Evolutionary conservation across 2,888 invertebrate species (phyloP).

Genomic region (Nephrotoma appendiculata): DNA sequence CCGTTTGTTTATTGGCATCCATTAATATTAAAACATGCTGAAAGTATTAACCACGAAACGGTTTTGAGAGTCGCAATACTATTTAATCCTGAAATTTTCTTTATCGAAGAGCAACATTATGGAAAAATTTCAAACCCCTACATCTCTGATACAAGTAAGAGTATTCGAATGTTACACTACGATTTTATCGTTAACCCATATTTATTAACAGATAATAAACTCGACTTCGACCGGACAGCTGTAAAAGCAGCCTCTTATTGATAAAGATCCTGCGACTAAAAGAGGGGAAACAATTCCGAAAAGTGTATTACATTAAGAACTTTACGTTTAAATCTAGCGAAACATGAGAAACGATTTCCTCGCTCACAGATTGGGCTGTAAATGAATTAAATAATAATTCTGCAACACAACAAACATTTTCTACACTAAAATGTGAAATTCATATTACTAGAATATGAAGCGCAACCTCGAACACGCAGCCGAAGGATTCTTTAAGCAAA

Average conservation of each 20-base stretch:
- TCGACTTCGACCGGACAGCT: neutral
- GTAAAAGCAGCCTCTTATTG: conserved; percentile 3
- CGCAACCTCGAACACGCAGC: neutral
- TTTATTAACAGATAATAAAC: neutral
- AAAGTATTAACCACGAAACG: conserved; percentile 43
- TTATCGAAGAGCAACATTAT: conserved; percentile 15
- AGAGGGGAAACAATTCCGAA: neutral
- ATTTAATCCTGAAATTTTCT: conserved; percentile 36
- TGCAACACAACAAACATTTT: conserved; percentile 31
- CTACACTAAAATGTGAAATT: conserved; percentile 21
- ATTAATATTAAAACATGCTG: conserved; percentile 45
- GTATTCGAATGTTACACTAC: too few species aligned
- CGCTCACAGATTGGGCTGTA: conserved; percentile 50
- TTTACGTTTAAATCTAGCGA: neutral
- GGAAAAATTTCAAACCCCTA: neutral
- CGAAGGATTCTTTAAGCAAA: neutral
- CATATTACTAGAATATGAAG: conserved; percentile 1
- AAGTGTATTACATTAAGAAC: neutral
- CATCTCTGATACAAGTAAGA: neutral
- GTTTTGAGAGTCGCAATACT: conserved; percentile 42
- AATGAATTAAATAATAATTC: conserved; percentile 15
- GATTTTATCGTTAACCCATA: neutral
- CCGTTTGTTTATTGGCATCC: conserved; percentile 45
- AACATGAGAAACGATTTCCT: conserved; percentile 19
- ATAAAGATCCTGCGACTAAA: neutral